Conservation (phyloP, 2,888 invertebrate species). For the Acronicta aceris region DNA sequence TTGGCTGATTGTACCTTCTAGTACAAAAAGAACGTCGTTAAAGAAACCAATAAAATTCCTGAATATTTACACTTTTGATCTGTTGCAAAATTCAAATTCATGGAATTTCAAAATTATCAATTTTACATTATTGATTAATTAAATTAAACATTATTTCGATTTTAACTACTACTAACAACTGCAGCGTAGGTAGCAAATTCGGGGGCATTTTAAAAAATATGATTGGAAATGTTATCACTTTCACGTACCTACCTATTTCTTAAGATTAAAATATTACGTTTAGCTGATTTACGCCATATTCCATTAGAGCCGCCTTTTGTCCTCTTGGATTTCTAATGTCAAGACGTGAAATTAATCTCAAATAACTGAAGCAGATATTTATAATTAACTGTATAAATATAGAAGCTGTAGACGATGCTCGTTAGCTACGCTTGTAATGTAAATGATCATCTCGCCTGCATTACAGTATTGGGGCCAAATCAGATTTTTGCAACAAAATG, state of each 20-base stretch:
- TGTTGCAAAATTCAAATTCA: no score
- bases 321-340: conserved; percentile 36
- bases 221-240: conserved; percentile 43
- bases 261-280: conserved; percentile 45
- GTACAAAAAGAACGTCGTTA: no score
- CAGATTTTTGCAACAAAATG: conserved; percentile 22
- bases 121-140: no score
- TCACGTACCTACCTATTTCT: conserved; percentile 24
- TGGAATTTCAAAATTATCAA: no score
- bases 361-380: conserved; percentile 18
- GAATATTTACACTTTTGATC: no score
- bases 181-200: neutral
- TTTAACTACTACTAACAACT: neutral
- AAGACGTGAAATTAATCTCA: conserved; percentile 48
- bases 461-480: conserved; percentile 27
- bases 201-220: conserved; percentile 10
- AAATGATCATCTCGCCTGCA: neutral
- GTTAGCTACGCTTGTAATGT: conserved; percentile 21
- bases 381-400: conserved; percentile 24
- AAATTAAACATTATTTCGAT: no score
- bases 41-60: no score
- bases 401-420: conserved; percentile 7
- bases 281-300: conserved; percentile 47
- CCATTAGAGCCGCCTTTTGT: conserved; percentile 49
- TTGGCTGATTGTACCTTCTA: no score